These are phyloP conservation scores for Chionodraco myersi DNA, from an alignment of 2,113 vertebrate genomes.

Conservation along the genomic window DNA sequence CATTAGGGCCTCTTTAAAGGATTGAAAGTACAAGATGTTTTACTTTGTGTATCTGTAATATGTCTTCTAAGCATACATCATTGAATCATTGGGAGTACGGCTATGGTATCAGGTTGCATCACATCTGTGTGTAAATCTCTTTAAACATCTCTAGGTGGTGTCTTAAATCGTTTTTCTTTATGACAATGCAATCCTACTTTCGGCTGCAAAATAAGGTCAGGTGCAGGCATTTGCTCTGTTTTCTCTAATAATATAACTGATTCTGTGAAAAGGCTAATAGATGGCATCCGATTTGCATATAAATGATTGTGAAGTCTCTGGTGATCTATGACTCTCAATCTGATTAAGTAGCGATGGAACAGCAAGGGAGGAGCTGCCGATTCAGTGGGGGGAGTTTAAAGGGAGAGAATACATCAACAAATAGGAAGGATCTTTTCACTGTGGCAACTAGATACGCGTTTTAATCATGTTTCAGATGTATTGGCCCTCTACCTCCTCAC, in stretches of 20 bases:
- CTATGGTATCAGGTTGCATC: slow-evolving; percentile 33
- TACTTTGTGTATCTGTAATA: slow-evolving; percentile 1
- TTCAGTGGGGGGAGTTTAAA: slow-evolving; percentile 1
- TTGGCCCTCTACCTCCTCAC: slow-evolving; percentile 29
- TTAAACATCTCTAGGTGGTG: slow-evolving; percentile 58
- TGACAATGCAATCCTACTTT: slow-evolving; percentile 42
- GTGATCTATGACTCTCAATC: slow-evolving; percentile 75
- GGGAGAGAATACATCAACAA: slow-evolving; percentile 6
- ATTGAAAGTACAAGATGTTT: neutral
- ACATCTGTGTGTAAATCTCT: slow-evolving; percentile 51
- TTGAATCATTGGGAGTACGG: slow-evolving; percentile 12
- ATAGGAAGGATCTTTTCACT: neutral
- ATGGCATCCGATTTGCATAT: slow-evolving; percentile 85
- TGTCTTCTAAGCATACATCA: slow-evolving; percentile 55
- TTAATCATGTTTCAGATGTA: slow-evolving; percentile 41
- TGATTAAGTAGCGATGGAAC: slow-evolving; percentile 63
- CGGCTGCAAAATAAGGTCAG: slow-evolving; percentile 58
- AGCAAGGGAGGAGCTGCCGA: slow-evolving; percentile 47
- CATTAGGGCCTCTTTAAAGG: too few species aligned
- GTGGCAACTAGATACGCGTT: slow-evolving; percentile 19
- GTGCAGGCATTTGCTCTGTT: slow-evolving; percentile 63
- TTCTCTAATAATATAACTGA: slow-evolving; percentile 77
- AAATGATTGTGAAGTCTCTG: slow-evolving; percentile 79
- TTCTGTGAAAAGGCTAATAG: slow-evolving; percentile 82
- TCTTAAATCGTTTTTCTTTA: slow-evolving; percentile 39